phyloP scores from a whole-genome alignment of 2,888 invertebrate species.

The Empis livida region DNA sequence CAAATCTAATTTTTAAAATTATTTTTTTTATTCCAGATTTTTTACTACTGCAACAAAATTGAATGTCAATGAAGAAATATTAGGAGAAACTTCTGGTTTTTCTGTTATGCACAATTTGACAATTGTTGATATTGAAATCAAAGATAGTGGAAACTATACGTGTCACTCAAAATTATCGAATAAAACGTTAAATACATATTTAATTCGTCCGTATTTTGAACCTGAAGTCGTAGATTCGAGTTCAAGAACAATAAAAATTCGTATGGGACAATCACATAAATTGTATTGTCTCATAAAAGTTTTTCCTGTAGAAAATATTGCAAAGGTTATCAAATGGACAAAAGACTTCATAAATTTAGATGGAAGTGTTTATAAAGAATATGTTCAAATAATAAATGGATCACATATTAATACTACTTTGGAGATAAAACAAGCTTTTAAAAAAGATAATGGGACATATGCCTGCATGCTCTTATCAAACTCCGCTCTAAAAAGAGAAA shows the following conservation, averaged over 20 bases:
- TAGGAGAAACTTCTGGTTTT: no score
- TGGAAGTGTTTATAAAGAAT: slow-evolving; percentile 31
- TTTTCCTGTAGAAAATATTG: slow-evolving; percentile 40
- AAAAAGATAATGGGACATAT: slow-evolving; percentile 64
- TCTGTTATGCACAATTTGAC: no score
- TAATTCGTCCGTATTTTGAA: slow-evolving; percentile 32
- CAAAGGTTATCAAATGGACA: slow-evolving; percentile 37
- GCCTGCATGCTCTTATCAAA: slow-evolving; percentile 37
- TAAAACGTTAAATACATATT: slow-evolving; percentile 26
- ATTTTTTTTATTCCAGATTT: no score
- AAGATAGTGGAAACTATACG: slow-evolving; percentile 43
- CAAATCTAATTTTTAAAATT: no score
- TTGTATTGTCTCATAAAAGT: slow-evolving; percentile 45
- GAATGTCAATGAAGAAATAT: no score
- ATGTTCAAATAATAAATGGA: slow-evolving; percentile 37
- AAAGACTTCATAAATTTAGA: slow-evolving; percentile 16
- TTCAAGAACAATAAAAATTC: slow-evolving; percentile 31
- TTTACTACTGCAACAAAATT: no score
- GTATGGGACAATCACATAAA: slow-evolving; percentile 37
- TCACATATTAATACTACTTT: slow-evolving; percentile 47
- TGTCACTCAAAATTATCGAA: slow-evolving; percentile 27
- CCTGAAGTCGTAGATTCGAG: slow-evolving; percentile 29
- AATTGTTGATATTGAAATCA: slow-evolving; percentile 33
- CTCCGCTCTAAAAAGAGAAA: slow-evolving; percentile 30
- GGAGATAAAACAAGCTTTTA: slow-evolving; percentile 42